Evolutionary conservation across 1,140 invertebrate genomes (phyloP).

Genomic region (Drosophila kurseongensis): DNA sequence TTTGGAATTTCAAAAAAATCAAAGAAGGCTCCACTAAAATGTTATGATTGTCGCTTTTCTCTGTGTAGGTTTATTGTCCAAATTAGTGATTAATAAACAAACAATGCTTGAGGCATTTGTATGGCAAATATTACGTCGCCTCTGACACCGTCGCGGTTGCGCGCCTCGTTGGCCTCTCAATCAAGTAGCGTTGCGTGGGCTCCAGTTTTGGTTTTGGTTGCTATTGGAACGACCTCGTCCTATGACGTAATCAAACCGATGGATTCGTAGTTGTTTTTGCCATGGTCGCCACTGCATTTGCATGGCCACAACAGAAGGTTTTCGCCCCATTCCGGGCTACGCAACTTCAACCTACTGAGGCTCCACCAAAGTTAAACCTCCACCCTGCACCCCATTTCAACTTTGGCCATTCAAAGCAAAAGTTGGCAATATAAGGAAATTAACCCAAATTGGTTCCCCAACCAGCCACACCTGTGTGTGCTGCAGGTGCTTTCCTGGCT

Average conservation of each 20-base stretch:
- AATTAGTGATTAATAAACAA: slow-evolving; percentile 74
- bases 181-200: slow-evolving; percentile 58
- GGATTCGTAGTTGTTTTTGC: slow-evolving; percentile 14
- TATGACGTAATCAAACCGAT: slow-evolving; percentile 53
- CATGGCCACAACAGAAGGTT: slow-evolving; percentile 39
- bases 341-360: too few species aligned
- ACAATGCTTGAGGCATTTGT: slow-evolving; percentile 37
- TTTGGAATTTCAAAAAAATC: too few species aligned
- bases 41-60: neutral
- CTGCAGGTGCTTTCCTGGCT: slow-evolving; percentile 24
- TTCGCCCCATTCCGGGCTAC: neutral
- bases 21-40: neutral
- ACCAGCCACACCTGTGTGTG: slow-evolving; percentile 13
- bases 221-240: slow-evolving; percentile 36
- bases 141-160: slow-evolving; percentile 59
- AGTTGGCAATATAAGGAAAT: slow-evolving; percentile 28
- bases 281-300: slow-evolving; percentile 42
- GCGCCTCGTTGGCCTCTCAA: slow-evolving; percentile 66
- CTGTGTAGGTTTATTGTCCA: slow-evolving; percentile 35
- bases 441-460: slow-evolving; percentile 27
- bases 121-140: slow-evolving; percentile 23
- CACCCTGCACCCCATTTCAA: slow-evolving; percentile 9
- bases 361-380: neutral
- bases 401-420: slow-evolving; percentile 19
- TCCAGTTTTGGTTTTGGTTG: slow-evolving; percentile 41